Percentiles rank a stretch among this genome's conserved stretches.
Conservation (phyloP, 2,888 invertebrate species). For the Actias luna region DNA sequence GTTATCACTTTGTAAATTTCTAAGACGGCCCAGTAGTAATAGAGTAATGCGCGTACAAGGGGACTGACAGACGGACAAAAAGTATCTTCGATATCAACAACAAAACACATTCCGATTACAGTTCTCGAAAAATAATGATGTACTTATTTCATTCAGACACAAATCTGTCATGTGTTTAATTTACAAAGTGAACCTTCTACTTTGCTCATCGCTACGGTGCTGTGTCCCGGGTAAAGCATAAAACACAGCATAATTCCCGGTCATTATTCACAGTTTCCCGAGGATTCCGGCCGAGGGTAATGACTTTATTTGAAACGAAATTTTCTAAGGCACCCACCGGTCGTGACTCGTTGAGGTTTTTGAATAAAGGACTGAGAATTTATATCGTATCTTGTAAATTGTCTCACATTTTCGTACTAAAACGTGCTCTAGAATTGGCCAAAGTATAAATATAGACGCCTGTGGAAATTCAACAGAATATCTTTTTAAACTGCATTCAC, state of each 20-base stretch:
- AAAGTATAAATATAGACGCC: not conserved
- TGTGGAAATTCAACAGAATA: not conserved
- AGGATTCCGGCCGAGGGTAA: slow-evolving; percentile 52
- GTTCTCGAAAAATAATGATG: no score
- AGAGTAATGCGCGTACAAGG: no score
- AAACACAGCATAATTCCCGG: slow-evolving; percentile 65
- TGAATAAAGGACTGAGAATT: slow-evolving; percentile 14
- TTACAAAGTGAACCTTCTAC: not conserved
- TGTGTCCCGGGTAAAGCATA: slow-evolving; percentile 42
- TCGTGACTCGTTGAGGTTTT: slow-evolving; percentile 7
- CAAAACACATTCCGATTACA: no score
- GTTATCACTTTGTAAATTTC: no score
- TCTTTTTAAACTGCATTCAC: not conserved
- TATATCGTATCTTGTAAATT: not conserved
- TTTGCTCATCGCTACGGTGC: not conserved
- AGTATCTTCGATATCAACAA: no score
- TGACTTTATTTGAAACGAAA: slow-evolving; percentile 62
- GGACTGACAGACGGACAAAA: no score
- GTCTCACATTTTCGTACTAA: not conserved
- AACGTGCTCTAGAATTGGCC: not conserved
- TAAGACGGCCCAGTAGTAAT: no score
- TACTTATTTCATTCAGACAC: no score
- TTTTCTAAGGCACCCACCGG: slow-evolving; percentile 40
- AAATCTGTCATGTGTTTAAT: no score
- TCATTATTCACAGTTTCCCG: slow-evolving; percentile 65